Conservation (phyloP, 2,113 vertebrate species). For the Solea senegalensis region DNA sequence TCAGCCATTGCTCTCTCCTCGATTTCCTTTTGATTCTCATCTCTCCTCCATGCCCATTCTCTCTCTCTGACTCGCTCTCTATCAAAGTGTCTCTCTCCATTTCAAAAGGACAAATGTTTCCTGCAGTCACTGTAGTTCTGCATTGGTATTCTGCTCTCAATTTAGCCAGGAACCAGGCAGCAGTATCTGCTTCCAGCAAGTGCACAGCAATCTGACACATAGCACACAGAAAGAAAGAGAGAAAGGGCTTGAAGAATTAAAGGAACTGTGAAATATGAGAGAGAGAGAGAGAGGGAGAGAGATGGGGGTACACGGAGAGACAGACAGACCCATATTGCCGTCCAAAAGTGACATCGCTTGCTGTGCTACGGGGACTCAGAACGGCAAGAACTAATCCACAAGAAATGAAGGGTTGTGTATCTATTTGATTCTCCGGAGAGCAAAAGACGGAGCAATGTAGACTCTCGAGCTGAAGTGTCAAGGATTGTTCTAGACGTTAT, state of each 20-base stretch:
- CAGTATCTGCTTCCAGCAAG: constrained; percentile 64
- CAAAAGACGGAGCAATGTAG: constrained; percentile 9
- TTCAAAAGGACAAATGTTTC: constrained; percentile 79
- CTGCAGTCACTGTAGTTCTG: constrained; percentile 67
- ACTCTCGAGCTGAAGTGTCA: not conserved
- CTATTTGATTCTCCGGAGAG: not conserved
- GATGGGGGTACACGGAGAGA: not conserved
- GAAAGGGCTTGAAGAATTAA: constrained; percentile 39
- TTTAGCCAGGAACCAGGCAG: constrained; percentile 66
- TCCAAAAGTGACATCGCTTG: constrained; percentile 15
- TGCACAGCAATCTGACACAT: constrained; percentile 62
- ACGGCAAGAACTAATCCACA: constrained; percentile 1
- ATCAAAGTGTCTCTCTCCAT: constrained; percentile 45
- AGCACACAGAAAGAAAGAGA: constrained; percentile 17
- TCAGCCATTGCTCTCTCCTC: not conserved
- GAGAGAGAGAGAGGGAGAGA: constrained; percentile 10
- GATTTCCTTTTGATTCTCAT: no score
- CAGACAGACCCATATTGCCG: constrained; percentile 11
- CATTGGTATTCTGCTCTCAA: constrained; percentile 78
- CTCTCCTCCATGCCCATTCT: constrained; percentile 7
- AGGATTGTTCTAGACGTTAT: constrained; percentile 3
- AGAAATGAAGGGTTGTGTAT: not conserved
- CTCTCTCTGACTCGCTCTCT: constrained; percentile 8
- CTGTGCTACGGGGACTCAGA: constrained; percentile 4
- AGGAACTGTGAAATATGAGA: constrained; percentile 43